phyloP scores from a whole-genome alignment of 2,888 invertebrate species.

The Drosophila aldrichi region DNA sequence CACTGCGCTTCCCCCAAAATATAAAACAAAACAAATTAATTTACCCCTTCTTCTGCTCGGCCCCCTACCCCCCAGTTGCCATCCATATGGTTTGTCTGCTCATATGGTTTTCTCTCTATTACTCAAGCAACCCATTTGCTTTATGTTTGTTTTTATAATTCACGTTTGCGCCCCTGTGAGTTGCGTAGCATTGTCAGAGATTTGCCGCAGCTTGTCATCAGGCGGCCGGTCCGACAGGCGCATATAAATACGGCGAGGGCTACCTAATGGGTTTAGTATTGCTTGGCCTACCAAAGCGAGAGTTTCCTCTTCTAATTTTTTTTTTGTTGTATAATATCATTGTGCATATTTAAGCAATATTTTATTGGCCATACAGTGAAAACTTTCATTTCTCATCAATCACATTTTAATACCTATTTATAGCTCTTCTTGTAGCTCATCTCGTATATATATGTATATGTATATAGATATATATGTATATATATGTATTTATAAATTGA shows the following conservation, averaged over 20 bases:
- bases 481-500: conserved; percentile 7
- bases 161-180: conserved; percentile 30
- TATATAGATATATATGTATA: not conserved
- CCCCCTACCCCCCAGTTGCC: not conserved
- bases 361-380: not conserved
- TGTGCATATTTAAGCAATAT: conserved; percentile 3
- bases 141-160: conserved; percentile 61
- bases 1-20: conserved; percentile 31
- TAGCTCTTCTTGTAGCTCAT: conserved; percentile 7
- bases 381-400: conserved; percentile 4
- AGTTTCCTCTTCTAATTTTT: not conserved
- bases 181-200: conserved; percentile 32
- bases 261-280: conserved; percentile 1
- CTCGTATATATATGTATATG: not conserved
- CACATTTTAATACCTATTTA: conserved; percentile 6
- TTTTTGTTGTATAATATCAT: not conserved
- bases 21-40: conserved; percentile 16
- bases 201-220: conserved; percentile 37
- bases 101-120: conserved; percentile 49
- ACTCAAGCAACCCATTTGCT: conserved; percentile 37
- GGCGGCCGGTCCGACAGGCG: conserved; percentile 11
- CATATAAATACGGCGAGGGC: conserved; percentile 23
- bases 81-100: conserved; percentile 7
- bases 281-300: not conserved
- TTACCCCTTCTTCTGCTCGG: not conserved